Conservation (phyloP, 2,888 invertebrate species). For the Andrena marginata region DNA sequence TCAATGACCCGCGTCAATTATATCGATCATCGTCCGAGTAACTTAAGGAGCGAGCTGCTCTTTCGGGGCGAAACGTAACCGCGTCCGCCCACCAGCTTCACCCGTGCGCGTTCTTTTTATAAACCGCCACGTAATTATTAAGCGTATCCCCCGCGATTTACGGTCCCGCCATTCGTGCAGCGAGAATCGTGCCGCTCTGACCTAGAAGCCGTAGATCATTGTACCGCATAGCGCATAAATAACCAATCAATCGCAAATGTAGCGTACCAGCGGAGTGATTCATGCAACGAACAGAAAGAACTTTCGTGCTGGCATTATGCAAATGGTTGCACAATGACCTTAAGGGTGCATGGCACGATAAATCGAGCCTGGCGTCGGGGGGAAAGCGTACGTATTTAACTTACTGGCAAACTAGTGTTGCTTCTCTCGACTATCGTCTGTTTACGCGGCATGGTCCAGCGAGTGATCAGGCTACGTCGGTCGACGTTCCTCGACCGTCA, state of each 20-base stretch:
- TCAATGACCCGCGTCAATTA: slow-evolving; percentile 12
- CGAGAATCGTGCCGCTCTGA: slow-evolving; percentile 9
- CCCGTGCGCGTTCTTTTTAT: not conserved
- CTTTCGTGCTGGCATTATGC: slow-evolving; percentile 30
- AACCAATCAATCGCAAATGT: slow-evolving; percentile 40
- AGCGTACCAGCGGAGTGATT: slow-evolving; percentile 20
- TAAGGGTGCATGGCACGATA: slow-evolving; percentile 26
- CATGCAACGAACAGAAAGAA: slow-evolving; percentile 14
- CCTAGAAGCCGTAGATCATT: slow-evolving; percentile 24
- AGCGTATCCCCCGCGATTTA: not conserved
- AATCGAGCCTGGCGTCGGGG: slow-evolving; percentile 40
- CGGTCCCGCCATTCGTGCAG: not conserved
- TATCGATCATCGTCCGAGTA: slow-evolving; percentile 1
- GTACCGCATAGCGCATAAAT: slow-evolving; percentile 35
- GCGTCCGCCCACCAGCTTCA: not conserved
- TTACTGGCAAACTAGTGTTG: slow-evolving; percentile 3
- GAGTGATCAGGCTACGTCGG: not conserved
- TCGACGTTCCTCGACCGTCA: not conserved
- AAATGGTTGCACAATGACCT: slow-evolving; percentile 40
- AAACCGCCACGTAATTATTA: slow-evolving; percentile 11
- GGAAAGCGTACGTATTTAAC: slow-evolving; percentile 14
- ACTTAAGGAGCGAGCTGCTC: not conserved
- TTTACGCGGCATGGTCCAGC: slow-evolving; percentile 15
- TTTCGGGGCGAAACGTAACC: slow-evolving; percentile 8
- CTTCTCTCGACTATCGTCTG: slow-evolving; percentile 31